Evolutionary conservation across 2,113 vertebrate genomes (phyloP), one percentile per base, ranked within the genome.

Genomic region (Dasypus novemcinctus): DNA sequence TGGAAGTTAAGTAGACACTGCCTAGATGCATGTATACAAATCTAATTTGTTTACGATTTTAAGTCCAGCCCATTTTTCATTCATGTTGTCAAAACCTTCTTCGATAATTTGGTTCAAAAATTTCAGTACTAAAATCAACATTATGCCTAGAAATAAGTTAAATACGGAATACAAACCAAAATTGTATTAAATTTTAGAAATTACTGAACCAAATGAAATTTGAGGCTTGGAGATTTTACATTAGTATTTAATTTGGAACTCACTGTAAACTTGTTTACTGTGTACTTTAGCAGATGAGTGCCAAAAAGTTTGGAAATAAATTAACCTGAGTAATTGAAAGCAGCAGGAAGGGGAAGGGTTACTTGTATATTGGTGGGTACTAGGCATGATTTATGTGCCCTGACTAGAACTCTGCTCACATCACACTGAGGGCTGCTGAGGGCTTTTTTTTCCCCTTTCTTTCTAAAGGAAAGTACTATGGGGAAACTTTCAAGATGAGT

Each of bases 171-270:
- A 95, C 71, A 76, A 27, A 89, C 64, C 46, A 94, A 83, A 63
- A 63, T 95, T 94, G 79, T 92, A 86, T 95, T 95, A 87, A 94
- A 83, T 94, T 95, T 91, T 82, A 93, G 64, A 91, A 21, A 41
- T 90, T 83, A 90, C 41, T 78, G 49, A 94, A 89, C 7, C 33
- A 94, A 96, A 95, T 95, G 78, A 93, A 96, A 95, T 94, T 93
- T 95, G 79, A 95, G n/a, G 54, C 83, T 96, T 12, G 43, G n/a
- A 95, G 75, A 76, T 95, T 97, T 95, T 96, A 36, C 91, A 84
- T 96, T 93, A 89, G 96, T 97, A 94, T 96, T 97, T 95, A 93
- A 94, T 95, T 93, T 94, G 79, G 71, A 69, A 63, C 38, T 91
- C 83, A 57, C 79, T 84, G 21, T 93, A 87, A 93, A 96, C 87